Evolutionary conservation across 2,113 vertebrate genomes (phyloP), one percentile per base, ranked within the genome.

Genomic region (Excalfactoria chinensis): DNA sequence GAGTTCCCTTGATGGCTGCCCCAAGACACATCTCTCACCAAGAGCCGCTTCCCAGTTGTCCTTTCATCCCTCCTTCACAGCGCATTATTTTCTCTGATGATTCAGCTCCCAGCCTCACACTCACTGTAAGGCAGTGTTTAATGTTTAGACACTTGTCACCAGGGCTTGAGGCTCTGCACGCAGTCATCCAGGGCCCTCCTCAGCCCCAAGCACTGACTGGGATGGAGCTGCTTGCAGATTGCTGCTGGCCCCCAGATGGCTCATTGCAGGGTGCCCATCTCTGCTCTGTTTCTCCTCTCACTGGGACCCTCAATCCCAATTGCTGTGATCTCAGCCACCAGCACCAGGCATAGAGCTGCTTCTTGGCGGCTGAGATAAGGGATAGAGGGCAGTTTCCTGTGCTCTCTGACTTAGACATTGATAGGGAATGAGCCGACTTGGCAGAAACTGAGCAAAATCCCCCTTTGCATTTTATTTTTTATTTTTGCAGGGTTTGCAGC

Each of bases 151-250:
- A 46, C 64, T 67, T 73, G 78, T 72, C 55, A 26, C 48, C 46
- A 41, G 64, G 10, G 25, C 17, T 9, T 23, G 37, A 37, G 53
- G 87, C 84, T 88, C 67, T 7, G 69, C 32, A 56, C 26, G 2
- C 19, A 18, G 40, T 5, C 5, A 7, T 23, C 4, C 0, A 49
- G 41, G 59, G 64, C 6, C 51, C 71, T 80, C 21, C 78, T 64
- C 28, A 19, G n/a, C 60, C 60, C n/a, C 53, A 72, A 28, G 41
- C 76, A 25, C 1, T 1, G 1, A 17, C 26, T 9, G 8, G 2
- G 1, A 13, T 0, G 0, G 78, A 41, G 64, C 66, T 0, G 0
- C 1, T 3, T 20, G 8, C 7, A 32, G 58, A 75, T 48, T 3
- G 13, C 3, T 12, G 9, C 28, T 2, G 6, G 22, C 71, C 21